Conservation (phyloP, 2,113 vertebrate genomes). For the Irena cyanogastra region DNA sequence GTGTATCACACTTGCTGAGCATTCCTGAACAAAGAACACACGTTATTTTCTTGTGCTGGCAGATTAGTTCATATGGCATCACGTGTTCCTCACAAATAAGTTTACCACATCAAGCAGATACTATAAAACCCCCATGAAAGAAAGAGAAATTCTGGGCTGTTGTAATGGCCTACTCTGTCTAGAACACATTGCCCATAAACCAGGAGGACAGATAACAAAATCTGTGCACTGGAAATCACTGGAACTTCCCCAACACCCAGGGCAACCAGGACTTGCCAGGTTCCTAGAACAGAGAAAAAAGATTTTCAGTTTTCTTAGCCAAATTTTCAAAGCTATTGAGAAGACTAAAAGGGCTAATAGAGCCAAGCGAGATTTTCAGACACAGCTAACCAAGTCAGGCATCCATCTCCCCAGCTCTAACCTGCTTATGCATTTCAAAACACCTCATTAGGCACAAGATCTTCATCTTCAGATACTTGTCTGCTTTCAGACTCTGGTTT, state of each 20-base stretch:
- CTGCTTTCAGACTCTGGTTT: background rate
- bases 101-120: background rate
- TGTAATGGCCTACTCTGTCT: background rate
- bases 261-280: background rate
- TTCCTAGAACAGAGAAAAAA: constrained; percentile 7
- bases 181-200: background rate
- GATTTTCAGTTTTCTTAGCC: background rate
- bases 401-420: background rate
- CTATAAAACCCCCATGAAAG: background rate
- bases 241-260: background rate
- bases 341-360: background rate
- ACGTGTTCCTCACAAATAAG: background rate
- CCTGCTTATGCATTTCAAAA: background rate
- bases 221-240: background rate
- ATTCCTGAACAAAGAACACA: background rate
- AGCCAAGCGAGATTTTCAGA: constrained; percentile 14
- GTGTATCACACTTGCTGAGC: background rate
- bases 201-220: background rate
- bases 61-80: background rate
- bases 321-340: background rate
- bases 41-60: background rate
- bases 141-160: background rate
- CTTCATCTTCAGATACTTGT: background rate
- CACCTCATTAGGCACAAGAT: background rate
- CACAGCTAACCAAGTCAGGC: background rate